Conservation (phyloP, 1,140 invertebrate species). For the Pseudomyrmex flavicornis region DNA sequence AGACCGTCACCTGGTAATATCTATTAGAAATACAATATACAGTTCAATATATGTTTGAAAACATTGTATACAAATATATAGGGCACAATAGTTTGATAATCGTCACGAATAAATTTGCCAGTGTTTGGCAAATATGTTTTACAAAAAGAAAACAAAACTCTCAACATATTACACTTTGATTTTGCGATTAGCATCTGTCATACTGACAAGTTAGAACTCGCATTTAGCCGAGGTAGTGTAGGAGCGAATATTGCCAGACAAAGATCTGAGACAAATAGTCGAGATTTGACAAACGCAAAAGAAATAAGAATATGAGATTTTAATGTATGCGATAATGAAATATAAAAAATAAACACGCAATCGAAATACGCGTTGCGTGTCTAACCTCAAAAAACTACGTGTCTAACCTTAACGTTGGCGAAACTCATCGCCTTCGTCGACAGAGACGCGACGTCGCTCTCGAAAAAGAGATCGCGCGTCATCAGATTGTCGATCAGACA, state of each 20-base stretch:
- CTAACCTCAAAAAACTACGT: constrained; percentile 74
- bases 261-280: neutral
- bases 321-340: neutral
- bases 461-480: constrained; percentile 80
- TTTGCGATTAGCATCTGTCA: too few species aligned
- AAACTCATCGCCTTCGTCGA: constrained; percentile 82
- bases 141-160: too few species aligned
- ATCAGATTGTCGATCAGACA: constrained; percentile 78
- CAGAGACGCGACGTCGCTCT: constrained; percentile 74
- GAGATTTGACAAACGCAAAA: too few species aligned
- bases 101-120: too few species aligned
- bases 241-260: neutral
- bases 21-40: constrained; percentile 67
- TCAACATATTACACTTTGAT: too few species aligned
- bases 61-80: too few species aligned
- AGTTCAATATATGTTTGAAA: neutral
- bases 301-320: too few species aligned
- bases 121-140: too few species aligned
- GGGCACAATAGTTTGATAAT: too few species aligned
- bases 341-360: neutral
- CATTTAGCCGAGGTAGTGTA: neutral
- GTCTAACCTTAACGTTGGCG: constrained; percentile 84
- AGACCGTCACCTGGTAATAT: constrained; percentile 87
- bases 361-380: neutral
- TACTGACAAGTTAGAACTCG: too few species aligned